These are phyloP conservation scores for Eledona agricola DNA, from an alignment of 2,888 invertebrate genomes.

Conservation along the genomic window DNA sequence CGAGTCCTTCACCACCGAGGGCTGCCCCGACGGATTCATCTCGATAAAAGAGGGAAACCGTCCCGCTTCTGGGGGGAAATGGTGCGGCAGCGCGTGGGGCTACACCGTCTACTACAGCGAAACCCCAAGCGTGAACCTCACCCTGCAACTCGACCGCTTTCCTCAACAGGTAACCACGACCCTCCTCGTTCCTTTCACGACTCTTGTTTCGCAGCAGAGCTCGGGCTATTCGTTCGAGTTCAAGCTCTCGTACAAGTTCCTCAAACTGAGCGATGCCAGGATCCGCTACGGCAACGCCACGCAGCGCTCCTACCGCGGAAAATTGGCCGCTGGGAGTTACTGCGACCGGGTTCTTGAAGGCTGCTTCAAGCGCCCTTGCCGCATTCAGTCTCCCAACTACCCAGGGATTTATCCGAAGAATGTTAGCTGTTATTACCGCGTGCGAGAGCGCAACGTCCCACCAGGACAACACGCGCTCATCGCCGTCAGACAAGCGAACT, in stretches of 20 bases:
- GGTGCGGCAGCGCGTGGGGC: conserved; percentile 87
- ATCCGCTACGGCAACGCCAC: conserved; percentile 81
- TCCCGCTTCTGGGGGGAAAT: conserved; percentile 78
- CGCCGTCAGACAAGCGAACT: conserved; percentile 79
- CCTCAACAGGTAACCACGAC: conserved; percentile 72
- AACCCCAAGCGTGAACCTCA: conserved; percentile 80
- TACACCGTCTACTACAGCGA: conserved; percentile 88
- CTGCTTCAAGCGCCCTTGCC: conserved; percentile 71
- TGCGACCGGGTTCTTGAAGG: conserved; percentile 83
- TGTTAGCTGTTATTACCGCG: conserved; percentile 68
- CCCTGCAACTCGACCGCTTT: conserved; percentile 73
- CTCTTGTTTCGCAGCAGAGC: conserved; percentile 65
- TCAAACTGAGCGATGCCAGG: conserved; percentile 77
- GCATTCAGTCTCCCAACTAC: conserved; percentile 89
- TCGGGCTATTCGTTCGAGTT: conserved; percentile 84
- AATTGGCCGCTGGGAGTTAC: conserved; percentile 77
- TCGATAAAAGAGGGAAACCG: conserved; percentile 78
- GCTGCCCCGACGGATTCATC: conserved; percentile 85
- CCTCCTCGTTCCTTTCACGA: conserved; percentile 14
- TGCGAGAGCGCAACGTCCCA: conserved; percentile 65
- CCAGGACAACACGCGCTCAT: conserved; percentile 78
- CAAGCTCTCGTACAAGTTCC: conserved; percentile 85
- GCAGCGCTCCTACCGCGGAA: conserved; percentile 78
- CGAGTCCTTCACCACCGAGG: conserved; percentile 78
- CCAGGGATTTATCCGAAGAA: conserved; percentile 90